Percentiles rank a stretch among this genome's conserved stretches.
These are phyloP conservation scores for Aspidoscelis tigris DNA, from an alignment of 2,113 vertebrate genomes.

Conservation along the genomic window DNA sequence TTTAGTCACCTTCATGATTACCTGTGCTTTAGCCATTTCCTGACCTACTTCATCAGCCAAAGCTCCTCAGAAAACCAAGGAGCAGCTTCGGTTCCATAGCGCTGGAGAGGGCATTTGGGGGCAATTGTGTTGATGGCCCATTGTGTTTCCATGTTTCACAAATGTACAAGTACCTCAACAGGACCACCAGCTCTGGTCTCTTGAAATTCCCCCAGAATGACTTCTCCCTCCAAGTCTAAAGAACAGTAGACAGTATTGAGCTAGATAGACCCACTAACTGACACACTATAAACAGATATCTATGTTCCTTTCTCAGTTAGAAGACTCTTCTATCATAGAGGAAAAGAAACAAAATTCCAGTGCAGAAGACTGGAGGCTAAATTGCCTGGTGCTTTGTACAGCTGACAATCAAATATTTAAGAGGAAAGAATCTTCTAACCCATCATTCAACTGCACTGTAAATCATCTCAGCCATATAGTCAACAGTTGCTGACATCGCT, in stretches of 20 bases:
- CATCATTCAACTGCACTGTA: not conserved
- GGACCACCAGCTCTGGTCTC: too few species aligned
- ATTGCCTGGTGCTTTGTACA: slow-evolving; percentile 18
- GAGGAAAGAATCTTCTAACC: not conserved
- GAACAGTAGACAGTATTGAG: not conserved
- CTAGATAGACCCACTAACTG: not conserved
- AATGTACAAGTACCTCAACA: too few species aligned
- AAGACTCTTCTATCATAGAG: not conserved
- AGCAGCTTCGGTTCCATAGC: too few species aligned
- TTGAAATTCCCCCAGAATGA: not conserved
- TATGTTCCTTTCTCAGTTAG: not conserved
- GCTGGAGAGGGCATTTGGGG: too few species aligned
- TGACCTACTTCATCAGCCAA: too few species aligned
- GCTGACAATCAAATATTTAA: slow-evolving; percentile 27
- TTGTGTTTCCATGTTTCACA: too few species aligned
- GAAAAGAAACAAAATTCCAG: not conserved
- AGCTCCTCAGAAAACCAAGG: too few species aligned
- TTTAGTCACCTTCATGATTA: too few species aligned
- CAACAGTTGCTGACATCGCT: not conserved
- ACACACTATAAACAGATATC: not conserved
- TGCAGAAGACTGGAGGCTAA: slow-evolving; percentile 21
- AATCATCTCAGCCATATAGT: not conserved
- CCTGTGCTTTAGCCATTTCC: too few species aligned
- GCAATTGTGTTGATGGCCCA: too few species aligned
- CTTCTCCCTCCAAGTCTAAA: not conserved